Evolutionary conservation across 2,797 vertebrate genomes (phyloP).

Genomic region (Paedocypris micromegethes): DNA sequence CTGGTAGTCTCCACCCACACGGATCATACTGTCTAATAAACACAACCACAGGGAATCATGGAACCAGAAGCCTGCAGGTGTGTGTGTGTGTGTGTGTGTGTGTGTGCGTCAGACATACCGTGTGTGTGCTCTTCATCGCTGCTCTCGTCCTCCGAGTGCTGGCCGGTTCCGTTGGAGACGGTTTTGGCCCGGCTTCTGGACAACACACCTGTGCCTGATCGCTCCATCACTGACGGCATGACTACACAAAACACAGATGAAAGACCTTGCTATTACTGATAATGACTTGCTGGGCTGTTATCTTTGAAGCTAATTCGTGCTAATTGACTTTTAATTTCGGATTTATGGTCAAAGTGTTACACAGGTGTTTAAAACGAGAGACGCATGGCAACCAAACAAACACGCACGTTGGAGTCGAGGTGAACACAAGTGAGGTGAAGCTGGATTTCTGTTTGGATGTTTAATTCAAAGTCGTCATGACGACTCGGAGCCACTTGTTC

Average conservation of each 20-base stretch:
- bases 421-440: too few relatives aligned
- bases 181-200: constrained; percentile 86
- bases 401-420: too few relatives aligned
- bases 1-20: constrained; percentile 91
- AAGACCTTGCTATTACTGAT: not conserved
- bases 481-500: too few relatives aligned
- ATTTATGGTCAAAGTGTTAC: too few relatives aligned
- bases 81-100: constrained; percentile 13
- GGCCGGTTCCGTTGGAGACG: constrained; percentile 77
- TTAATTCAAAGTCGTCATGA: too few relatives aligned
- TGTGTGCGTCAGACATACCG: constrained; percentile 59
- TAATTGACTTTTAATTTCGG: too few relatives aligned
- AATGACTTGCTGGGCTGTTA: too few relatives aligned
- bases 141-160: constrained; percentile 86
- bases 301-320: too few relatives aligned
- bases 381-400: too few relatives aligned
- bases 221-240: constrained; percentile 92
- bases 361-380: too few relatives aligned
- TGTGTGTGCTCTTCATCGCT: constrained; percentile 87
- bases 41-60: constrained; percentile 14
- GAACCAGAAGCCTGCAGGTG: too few relatives aligned
- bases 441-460: too few relatives aligned
- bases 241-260: constrained; percentile 45
- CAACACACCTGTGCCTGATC: constrained; percentile 80
- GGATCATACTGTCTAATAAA: constrained; percentile 87